A percentile compares a stretch with the other conserved stretches of the same genome.
phyloP scores from a whole-genome alignment of 2,113 vertebrate species.

The Silurus glanis region DNA sequence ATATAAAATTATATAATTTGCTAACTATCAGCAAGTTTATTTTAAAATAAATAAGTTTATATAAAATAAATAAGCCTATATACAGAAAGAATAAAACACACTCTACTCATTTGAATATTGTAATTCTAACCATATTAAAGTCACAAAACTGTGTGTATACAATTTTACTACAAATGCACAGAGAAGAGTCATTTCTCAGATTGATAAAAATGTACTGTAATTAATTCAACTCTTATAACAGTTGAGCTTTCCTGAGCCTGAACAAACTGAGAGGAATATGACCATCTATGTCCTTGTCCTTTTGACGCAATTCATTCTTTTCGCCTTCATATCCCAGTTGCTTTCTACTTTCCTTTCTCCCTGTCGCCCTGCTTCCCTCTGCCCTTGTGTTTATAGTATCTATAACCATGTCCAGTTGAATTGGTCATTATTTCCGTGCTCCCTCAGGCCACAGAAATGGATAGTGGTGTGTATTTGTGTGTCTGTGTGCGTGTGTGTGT shows the following conservation, averaged over 20 bases:
- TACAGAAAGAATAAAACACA: not conserved
- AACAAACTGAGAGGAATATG: not conserved
- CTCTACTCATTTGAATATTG: not conserved
- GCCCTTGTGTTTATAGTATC: slow-evolving; percentile 27
- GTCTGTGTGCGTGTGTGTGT: not conserved
- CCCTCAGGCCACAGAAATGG: slow-evolving; percentile 39
- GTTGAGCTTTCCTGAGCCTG: not conserved
- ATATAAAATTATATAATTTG: no score
- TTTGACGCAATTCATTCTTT: not conserved
- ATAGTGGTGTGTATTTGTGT: slow-evolving; percentile 16
- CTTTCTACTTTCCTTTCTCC: not conserved
- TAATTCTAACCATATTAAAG: not conserved
- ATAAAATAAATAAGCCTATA: not conserved
- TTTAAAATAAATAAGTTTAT: no score
- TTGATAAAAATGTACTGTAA: not conserved
- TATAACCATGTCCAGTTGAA: slow-evolving; percentile 44
- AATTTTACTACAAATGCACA: not conserved
- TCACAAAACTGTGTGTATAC: not conserved
- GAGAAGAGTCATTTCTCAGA: not conserved
- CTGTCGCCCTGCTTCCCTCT: slow-evolving; percentile 1
- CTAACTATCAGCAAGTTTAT: no score
- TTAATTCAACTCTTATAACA: not conserved
- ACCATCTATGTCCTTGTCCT: not conserved
- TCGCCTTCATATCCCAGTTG: not conserved
- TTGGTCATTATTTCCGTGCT: slow-evolving; percentile 49